phyloP scores from a whole-genome alignment of 2,797 vertebrate genomes.

The Luscinia megarhynchos region DNA sequence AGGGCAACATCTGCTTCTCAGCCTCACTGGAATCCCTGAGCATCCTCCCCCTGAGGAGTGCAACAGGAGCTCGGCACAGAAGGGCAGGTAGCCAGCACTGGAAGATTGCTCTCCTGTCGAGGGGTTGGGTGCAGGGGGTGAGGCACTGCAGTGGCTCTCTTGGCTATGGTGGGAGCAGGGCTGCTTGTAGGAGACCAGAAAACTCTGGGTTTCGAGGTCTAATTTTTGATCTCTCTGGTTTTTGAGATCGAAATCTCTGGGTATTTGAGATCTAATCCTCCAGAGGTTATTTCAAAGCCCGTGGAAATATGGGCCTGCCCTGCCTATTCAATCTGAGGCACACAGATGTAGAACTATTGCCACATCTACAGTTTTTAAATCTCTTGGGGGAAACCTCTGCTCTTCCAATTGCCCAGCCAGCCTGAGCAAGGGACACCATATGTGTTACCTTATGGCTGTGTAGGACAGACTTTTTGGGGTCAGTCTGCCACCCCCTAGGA shows the following conservation, averaged over 20 bases:
- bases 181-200: neutral
- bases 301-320: neutral
- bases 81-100: neutral
- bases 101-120: neutral
- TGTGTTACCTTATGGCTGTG: neutral
- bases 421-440: rapidly evolving
- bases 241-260: neutral
- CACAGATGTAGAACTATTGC: too few relatives aligned
- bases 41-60: neutral
- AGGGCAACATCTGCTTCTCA: conserved; percentile 50
- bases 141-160: neutral
- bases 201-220: neutral
- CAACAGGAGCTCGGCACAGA: neutral
- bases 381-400: neutral
- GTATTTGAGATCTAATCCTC: neutral
- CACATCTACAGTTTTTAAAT: neutral
- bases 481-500: neutral
- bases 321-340: neutral
- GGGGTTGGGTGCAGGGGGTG: neutral
- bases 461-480: neutral
- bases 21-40: neutral
- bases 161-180: neutral
- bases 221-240: neutral
- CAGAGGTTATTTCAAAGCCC: neutral
- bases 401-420: neutral